These are phyloP conservation scores for Isaurus tuberculatus DNA, from an alignment of 92 coral and sea anemone genomes.

Conservation along the genomic window DNA sequence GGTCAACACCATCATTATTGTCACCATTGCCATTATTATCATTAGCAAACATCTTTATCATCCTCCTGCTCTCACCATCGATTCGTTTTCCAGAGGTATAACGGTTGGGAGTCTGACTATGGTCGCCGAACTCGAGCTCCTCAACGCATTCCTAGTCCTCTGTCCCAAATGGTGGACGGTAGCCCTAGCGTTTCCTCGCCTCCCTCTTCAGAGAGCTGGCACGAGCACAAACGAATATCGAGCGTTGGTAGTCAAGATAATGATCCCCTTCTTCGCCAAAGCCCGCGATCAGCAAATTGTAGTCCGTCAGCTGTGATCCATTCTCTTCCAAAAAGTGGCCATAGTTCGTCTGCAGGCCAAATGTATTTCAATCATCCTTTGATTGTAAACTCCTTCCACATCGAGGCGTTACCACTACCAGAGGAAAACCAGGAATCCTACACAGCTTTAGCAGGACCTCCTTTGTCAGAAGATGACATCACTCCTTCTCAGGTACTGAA, in stretches of 20 bases:
- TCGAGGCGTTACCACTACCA: constrained; percentile 27
- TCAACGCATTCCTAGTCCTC: neutral
- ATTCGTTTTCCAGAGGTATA: neutral
- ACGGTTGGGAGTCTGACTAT: neutral
- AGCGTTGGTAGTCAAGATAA: neutral
- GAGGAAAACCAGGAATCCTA: constrained; percentile 4
- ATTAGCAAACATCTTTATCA: neutral
- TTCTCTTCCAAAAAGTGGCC: neutral
- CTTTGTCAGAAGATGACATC: constrained; percentile 17
- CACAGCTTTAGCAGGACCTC: constrained; percentile 13
- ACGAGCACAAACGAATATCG: neutral
- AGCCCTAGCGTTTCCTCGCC: neutral
- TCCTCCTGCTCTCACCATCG: neutral
- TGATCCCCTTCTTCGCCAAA: neutral
- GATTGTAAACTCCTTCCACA: constrained; percentile 28
- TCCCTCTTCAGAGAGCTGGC: neutral
- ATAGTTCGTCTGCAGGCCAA: neutral
- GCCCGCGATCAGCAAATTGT: constrained; percentile 12
- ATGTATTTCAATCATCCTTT: neutral
- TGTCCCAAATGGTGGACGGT: neutral
- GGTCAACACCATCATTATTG: neutral
- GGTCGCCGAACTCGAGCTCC: neutral
- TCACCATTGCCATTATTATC: neutral
- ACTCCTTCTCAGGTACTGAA: constrained; percentile 14
- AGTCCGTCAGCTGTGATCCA: constrained; percentile 8